Percentiles rank a stretch among this genome's conserved stretches.
Evolutionary conservation across 2,113 vertebrate genomes (phyloP).

Genomic region (Ptilorrhoa leucosticta): DNA sequence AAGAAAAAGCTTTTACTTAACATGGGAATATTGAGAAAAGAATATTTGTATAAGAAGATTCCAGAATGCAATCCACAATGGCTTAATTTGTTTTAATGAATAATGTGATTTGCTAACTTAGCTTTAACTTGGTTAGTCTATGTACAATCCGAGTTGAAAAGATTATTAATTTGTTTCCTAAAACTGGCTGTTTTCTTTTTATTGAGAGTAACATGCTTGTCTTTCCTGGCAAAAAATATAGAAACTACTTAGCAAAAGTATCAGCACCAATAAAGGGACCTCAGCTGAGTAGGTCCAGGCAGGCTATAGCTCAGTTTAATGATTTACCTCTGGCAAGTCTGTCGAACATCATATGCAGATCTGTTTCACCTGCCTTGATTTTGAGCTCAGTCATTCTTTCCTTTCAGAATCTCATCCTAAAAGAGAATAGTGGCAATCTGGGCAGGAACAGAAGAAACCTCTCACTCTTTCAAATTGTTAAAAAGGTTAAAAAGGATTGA

Average conservation of each 20-base stretch:
- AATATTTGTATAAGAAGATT: background rate
- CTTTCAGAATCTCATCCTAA: background rate
- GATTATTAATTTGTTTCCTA: background rate
- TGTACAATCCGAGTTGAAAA: background rate
- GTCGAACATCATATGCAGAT: background rate
- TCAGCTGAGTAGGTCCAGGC: background rate
- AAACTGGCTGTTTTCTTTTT: background rate
- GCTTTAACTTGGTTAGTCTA: background rate
- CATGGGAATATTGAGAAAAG: background rate
- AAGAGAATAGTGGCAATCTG: background rate
- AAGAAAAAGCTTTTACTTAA: background rate
- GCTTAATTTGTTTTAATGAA: background rate
- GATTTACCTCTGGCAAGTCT: background rate
- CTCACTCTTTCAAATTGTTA: background rate
- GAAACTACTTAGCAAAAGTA: background rate
- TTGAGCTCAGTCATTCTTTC: background rate
- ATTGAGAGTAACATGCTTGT: background rate
- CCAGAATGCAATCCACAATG: background rate
- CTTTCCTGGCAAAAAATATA: background rate
- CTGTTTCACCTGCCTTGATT: background rate
- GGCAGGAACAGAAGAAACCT: background rate
- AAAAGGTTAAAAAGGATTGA: background rate
- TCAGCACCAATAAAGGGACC: background rate
- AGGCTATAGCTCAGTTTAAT: background rate
- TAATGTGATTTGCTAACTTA: background rate